Evolutionary conservation across 2,113 vertebrate species (phyloP), one percentile per base, ranked within the genome.

Genomic region (Plecturocebus donacophilus): DNA sequence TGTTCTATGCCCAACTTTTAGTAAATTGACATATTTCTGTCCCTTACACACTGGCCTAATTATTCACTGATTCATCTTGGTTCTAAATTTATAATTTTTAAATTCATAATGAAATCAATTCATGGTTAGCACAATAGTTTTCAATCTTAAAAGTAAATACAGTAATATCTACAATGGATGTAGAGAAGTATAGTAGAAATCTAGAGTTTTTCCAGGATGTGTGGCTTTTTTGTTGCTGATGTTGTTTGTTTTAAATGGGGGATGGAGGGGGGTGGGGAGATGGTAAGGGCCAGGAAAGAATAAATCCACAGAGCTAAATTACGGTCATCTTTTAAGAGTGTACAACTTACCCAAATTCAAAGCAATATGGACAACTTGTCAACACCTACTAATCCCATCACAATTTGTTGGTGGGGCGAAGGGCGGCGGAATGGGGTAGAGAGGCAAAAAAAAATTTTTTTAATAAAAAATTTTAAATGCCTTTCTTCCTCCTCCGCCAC

Each of bases 21-120:
- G 89, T n/a, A 96, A 87, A 79, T 71, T 47, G 93, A 68, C 52
- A 58, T n/a, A 86, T 87, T 87, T 94, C 92, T 83, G 77, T 32
- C 66, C 58, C 73, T 91, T 89, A 83, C 79, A 58, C n/a, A n/a
- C 2, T 45, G 87, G n/a, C 58, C 90, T 96, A 92, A 91, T 96
- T 73, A 97, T 35, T 90, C 79, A 68, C 17, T n/a, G 45, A 75
- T 35, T 45, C 42, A 81, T n/a, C 35, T 6, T 68, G 94, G 89
- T 96, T 87, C 68, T 83, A 79, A 87, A 42, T 92, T 71, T 56
- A 32, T 14, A 93, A 93, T 68, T 94, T 96, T 92, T 45, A 16
- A 70, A 87, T 54, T 64, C 68, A 76, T 25, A 61, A 47, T 19
- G 54, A 89, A 89, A 91, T 76, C 68, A 52, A 45, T 23, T 49